phyloP scores from a whole-genome alignment of 2,797 vertebrate species.

The Accipiter badius region DNA sequence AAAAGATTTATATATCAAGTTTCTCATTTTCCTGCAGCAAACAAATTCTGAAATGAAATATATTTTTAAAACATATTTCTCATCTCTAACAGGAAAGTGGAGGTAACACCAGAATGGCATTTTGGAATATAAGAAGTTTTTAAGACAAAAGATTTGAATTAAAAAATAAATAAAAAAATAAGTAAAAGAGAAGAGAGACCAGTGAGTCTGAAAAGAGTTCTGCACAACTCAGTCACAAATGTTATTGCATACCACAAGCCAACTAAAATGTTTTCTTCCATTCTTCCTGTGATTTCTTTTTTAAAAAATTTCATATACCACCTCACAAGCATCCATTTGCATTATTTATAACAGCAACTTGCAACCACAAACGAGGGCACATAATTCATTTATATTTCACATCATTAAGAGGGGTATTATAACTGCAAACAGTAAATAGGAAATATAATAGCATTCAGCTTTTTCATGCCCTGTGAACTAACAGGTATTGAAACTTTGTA shows the following conservation, averaged over 20 bases:
- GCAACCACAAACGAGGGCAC: background rate
- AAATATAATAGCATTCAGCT: conserved; percentile 48
- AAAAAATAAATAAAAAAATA: background rate
- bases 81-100: background rate
- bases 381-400: conserved; percentile 52
- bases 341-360: conserved; percentile 26
- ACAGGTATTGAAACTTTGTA: conserved; percentile 7
- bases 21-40: conserved; percentile 8
- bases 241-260: background rate
- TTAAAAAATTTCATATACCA: background rate
- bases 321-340: background rate
- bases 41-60: background rate
- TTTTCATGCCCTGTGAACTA: conserved; percentile 45
- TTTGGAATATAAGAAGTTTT: background rate
- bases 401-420: conserved; percentile 50
- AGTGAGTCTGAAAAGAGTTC: background rate
- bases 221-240: background rate
- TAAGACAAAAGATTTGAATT: background rate
- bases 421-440: conserved; percentile 42
- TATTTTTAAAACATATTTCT: conserved; percentile 10
- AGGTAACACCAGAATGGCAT: background rate
- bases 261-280: background rate
- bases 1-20: background rate
- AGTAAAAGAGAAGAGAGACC: background rate
- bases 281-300: background rate